A percentile compares a stretch with the other conserved stretches of the same genome.
phyloP scores from a whole-genome alignment of 1,140 invertebrate species.

The Colletes gigas region DNA sequence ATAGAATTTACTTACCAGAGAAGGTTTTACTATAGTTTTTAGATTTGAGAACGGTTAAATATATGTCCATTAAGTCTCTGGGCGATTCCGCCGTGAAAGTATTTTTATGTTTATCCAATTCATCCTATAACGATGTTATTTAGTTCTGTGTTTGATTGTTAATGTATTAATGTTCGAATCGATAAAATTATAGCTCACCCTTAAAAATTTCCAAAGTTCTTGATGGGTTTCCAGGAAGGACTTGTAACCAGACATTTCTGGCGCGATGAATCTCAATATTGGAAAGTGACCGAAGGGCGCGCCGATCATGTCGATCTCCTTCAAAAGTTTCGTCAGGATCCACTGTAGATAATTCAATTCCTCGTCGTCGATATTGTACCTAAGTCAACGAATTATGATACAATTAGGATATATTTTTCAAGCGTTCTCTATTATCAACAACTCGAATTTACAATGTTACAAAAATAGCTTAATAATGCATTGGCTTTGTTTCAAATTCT shows the following conservation, averaged over 20 bases:
- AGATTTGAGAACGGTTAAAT: conserved; percentile 82
- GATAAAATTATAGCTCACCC: conserved; percentile 60
- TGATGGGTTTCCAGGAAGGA: conserved; percentile 86
- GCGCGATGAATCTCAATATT: conserved; percentile 87
- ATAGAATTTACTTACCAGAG: conserved; percentile 42
- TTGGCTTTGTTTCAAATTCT: too few species aligned
- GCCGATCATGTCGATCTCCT: conserved; percentile 89
- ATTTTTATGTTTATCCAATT: conserved; percentile 88
- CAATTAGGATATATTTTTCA: neutral
- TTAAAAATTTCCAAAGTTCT: conserved; percentile 87
- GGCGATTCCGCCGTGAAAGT: conserved; percentile 84
- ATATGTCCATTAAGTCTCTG: conserved; percentile 93
- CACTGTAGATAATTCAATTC: conserved; percentile 86
- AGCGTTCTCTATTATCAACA: neutral
- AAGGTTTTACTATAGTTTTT: conserved; percentile 68
- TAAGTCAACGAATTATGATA: conserved; percentile 56
- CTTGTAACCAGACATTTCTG: conserved; percentile 89
- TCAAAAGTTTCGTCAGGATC: conserved; percentile 86
- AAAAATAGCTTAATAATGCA: too few species aligned
- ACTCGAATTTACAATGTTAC: too few species aligned
- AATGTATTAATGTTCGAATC: neutral
- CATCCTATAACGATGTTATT: conserved; percentile 76
- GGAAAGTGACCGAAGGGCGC: conserved; percentile 90
- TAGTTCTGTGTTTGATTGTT: neutral
- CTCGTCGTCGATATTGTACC: conserved; percentile 85